Conservation (phyloP, 2,797 vertebrate species). For the Sebastes steindachneri region DNA sequence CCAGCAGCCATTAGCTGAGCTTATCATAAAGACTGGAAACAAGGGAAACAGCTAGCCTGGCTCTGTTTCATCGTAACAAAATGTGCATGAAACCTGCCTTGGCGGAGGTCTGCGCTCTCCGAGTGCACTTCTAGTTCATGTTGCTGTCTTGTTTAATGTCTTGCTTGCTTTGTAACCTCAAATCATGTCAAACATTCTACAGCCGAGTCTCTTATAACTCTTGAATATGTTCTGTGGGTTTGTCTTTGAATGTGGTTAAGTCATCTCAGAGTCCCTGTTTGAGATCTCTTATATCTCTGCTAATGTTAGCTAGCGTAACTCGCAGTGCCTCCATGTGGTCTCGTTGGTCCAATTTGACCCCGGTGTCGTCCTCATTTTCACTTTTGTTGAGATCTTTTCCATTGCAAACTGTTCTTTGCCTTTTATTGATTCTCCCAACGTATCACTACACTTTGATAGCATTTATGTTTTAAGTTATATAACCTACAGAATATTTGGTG, state of each 20-base stretch:
- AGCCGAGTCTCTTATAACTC: too few relatives aligned
- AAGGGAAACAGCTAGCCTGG: background rate
- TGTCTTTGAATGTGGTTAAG: too few relatives aligned
- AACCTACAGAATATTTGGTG: background rate
- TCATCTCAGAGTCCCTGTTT: too few relatives aligned
- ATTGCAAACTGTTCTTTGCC: background rate
- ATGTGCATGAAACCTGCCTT: too few relatives aligned
- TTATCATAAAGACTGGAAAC: background rate
- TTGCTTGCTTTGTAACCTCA: too few relatives aligned
- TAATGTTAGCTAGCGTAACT: too few relatives aligned
- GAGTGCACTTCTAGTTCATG: too few relatives aligned
- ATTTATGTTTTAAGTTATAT: background rate
- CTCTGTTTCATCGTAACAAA: fast-evolving
- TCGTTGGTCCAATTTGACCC: background rate
- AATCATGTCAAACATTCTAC: too few relatives aligned
- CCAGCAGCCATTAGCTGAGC: background rate
- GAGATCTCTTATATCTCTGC: too few relatives aligned
- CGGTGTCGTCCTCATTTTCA: background rate
- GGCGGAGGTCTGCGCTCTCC: too few relatives aligned
- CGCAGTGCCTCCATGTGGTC: background rate
- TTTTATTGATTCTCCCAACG: background rate
- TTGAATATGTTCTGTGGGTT: too few relatives aligned
- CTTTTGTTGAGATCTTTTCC: background rate
- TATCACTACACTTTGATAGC: background rate
- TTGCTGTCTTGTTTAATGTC: too few relatives aligned